Conservation (phyloP, 2,797 vertebrate genomes). For the Acanthurus tractus region DNA sequence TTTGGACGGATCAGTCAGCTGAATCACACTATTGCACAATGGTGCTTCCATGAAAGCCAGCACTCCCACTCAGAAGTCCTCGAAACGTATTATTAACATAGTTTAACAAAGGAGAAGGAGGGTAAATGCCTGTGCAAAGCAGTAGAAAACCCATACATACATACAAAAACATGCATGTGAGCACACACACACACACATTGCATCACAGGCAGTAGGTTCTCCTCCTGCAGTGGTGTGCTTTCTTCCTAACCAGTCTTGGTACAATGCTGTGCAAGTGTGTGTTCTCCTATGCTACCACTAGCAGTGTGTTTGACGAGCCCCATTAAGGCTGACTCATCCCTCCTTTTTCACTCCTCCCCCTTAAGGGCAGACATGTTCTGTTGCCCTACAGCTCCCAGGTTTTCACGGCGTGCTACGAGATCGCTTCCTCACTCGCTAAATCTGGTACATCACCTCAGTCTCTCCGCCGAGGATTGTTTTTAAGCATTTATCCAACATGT, state of each 20-base stretch:
- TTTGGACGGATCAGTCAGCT: constrained; percentile 63
- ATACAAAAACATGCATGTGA: constrained; percentile 11
- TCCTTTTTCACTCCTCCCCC: constrained; percentile 63
- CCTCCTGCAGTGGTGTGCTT: constrained; percentile 26
- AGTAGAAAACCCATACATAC: constrained; percentile 38
- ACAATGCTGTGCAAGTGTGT: constrained; percentile 8
- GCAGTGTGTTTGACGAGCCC: constrained; percentile 66
- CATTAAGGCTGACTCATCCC: constrained; percentile 77
- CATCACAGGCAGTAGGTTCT: constrained; percentile 60
- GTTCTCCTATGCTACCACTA: constrained; percentile 41
- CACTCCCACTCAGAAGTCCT: constrained; percentile 66
- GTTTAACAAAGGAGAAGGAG: constrained; percentile 68
- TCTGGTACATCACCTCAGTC: constrained; percentile 5
- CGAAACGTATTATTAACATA: constrained; percentile 80
- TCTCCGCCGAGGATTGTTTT: constrained; percentile 27
- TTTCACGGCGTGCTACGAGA: constrained; percentile 34
- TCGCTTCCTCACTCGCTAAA: constrained; percentile 19
- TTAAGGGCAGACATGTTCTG: constrained; percentile 61
- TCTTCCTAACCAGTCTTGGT: constrained; percentile 46
- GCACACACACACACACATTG: constrained; percentile 38
- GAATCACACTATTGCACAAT: constrained; percentile 69
- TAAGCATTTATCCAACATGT: constrained; percentile 9
- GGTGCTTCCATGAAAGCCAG: constrained; percentile 69
- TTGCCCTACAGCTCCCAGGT: constrained; percentile 43
- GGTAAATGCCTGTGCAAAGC: constrained; percentile 62